Percentiles rank a stretch among this genome's conserved stretches.
These are phyloP conservation scores for Tillus elongatus DNA, from an alignment of 2,888 invertebrate species.

Conservation along the genomic window DNA sequence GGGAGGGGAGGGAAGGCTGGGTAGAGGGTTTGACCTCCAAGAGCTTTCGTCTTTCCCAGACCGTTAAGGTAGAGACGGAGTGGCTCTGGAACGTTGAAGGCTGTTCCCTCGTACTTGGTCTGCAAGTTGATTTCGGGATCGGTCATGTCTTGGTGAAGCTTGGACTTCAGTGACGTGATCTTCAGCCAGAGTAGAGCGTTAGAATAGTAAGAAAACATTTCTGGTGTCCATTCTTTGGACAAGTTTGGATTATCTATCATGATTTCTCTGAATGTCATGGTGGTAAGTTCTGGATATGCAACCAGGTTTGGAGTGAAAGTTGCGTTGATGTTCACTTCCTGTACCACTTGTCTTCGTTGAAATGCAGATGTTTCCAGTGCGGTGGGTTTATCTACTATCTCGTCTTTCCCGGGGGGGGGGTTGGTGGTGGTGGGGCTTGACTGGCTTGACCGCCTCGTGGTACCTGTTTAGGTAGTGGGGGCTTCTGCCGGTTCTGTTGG, in stretches of 20 bases:
- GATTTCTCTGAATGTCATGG: not conserved
- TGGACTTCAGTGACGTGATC: not conserved
- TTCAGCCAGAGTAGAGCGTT: not conserved
- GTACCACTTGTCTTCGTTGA: no score
- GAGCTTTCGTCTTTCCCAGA: not conserved
- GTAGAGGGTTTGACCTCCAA: not conserved
- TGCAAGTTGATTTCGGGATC: not conserved
- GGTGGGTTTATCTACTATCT: not conserved
- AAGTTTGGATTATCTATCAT: not conserved
- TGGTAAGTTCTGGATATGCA: not conserved
- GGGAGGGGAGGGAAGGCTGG: slow-evolving; percentile 1
- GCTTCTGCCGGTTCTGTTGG: not conserved
- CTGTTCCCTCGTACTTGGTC: not conserved
- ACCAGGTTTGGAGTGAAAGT: no score
- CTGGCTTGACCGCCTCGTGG: not conserved
- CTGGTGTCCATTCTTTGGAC: not conserved
- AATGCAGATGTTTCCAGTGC: no score
- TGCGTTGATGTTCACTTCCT: no score
- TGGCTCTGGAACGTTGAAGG: slow-evolving; percentile 5
- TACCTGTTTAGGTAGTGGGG: not conserved
- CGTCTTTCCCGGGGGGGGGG: not conserved
- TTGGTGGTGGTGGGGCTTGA: slow-evolving; percentile 16
- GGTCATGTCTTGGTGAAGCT: not conserved
- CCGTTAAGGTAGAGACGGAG: not conserved
- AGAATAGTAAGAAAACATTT: not conserved